Evolutionary conservation across 2,797 vertebrate species (phyloP), one percentile per base, ranked within the genome.

Genomic region (Gallinago stenura): DNA sequence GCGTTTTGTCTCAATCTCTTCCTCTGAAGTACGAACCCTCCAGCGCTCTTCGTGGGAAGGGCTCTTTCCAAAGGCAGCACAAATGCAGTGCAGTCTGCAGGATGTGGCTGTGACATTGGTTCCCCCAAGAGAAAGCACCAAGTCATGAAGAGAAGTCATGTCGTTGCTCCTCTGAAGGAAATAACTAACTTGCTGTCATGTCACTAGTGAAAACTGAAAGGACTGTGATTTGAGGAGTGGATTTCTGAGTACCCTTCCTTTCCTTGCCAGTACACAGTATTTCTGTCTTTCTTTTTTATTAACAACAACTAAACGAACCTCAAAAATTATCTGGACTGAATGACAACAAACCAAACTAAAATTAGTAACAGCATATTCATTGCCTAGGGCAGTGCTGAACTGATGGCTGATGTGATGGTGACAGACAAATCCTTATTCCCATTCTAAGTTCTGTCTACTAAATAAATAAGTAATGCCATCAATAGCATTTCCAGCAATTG

Each of bases 351-450:
- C 75, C 83, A 90, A 89, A 88, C 94, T 94, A 96, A 97, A 97
- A 96, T 97, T 96, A 97, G 95, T 93, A 96, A 94, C 93, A 97
- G 91, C 92, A 96, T 91, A 73, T 86, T 92, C 91, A 71, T 92
- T 92, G 97, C 96, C 96, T 96, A 75, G 69, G 92, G 97, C 95
- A 94, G 68, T 0, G 0, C 70, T 83, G 90, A 96, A 93, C 85
- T 94, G 94, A 95, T 87, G 83, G 83, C 48, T 97, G 95, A 97
- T 87, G 72, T 96, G 95, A 97, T 97, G 88, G 89, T 97, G 96
- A 96, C 93, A 97, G 96, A 97, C 96, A 97, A 97, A 97, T 95
- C 92, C 95, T 97, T 96, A 95, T 90, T 96, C 91, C 92, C 91
- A 94, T 96, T 97, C 90, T 93, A 95, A 93, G 95, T 96, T 93